phyloP scores from a whole-genome alignment of 1,140 invertebrate genomes.

The Drosophila quadrilineata region DNA sequence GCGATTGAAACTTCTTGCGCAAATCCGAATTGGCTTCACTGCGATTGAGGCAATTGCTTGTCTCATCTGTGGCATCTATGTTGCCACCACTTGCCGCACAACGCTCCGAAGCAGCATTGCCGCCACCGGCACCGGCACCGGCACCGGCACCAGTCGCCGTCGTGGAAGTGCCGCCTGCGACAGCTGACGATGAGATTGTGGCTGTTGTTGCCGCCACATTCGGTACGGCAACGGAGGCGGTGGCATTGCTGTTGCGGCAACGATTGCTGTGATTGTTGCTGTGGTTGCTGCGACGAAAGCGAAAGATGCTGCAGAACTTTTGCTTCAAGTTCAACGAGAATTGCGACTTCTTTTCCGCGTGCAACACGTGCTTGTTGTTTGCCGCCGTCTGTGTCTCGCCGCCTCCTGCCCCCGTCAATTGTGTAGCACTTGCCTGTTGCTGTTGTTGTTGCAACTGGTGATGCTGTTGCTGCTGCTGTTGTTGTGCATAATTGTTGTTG shows the following conservation, averaged over 20 bases:
- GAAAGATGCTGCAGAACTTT: constrained; percentile 91
- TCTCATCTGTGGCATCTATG: constrained; percentile 24
- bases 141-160: constrained; percentile 7
- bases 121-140: neutral
- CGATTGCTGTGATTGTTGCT: too few species aligned
- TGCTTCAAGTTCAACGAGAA: constrained; percentile 88
- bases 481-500: too few species aligned
- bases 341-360: constrained; percentile 75
- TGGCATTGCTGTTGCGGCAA: constrained; percentile 38
- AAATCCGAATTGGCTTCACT: constrained; percentile 74
- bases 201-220: constrained; percentile 5
- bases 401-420: constrained; percentile 5
- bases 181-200: constrained; percentile 1
- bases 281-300: constrained; percentile 84
- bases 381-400: constrained; percentile 18
- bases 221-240: too few species aligned
- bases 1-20: constrained; percentile 83
- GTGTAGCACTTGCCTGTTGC: constrained; percentile 23
- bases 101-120: neutral
- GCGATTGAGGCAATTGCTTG: constrained; percentile 33
- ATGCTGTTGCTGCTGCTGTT: constrained; percentile 34
- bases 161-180: constrained; percentile 1
- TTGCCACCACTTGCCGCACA: neutral
- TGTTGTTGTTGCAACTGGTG: constrained; percentile 24
- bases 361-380: constrained; percentile 81